These are phyloP conservation scores for Sebastes minor DNA, from an alignment of 2,797 vertebrate genomes.

Conservation along the genomic window DNA sequence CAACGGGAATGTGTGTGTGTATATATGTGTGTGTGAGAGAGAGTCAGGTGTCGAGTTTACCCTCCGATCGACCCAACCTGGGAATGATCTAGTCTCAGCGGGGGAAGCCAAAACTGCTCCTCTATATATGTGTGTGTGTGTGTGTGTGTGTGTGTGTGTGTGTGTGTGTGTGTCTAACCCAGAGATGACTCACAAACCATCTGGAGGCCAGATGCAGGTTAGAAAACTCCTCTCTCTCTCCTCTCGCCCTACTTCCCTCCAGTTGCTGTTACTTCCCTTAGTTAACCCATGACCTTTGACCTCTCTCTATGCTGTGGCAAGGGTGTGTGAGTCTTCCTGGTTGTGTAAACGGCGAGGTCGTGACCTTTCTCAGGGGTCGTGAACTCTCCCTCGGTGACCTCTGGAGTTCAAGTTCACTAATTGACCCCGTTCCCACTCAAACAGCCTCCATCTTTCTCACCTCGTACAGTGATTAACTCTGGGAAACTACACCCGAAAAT, in stretches of 20 bases:
- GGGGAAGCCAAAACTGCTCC: constrained; percentile 71
- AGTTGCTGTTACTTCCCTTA: constrained; percentile 70
- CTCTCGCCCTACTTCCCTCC: constrained; percentile 24
- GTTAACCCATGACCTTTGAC: constrained; percentile 75
- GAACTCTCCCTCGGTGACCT: constrained; percentile 61
- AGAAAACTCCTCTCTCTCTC: constrained; percentile 50
- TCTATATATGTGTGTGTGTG: constrained; percentile 35
- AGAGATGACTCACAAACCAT: constrained; percentile 78
- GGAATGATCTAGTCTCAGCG: constrained; percentile 76
- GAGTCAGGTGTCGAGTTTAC: constrained; percentile 80
- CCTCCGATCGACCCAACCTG: constrained; percentile 73
- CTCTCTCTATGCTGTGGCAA: constrained; percentile 22
- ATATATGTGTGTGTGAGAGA: constrained; percentile 1
- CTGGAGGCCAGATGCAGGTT: constrained; percentile 80
- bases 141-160: not conserved
- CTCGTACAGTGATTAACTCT: constrained; percentile 14
- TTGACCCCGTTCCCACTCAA: constrained; percentile 60
- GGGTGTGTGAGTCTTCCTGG: constrained; percentile 27
- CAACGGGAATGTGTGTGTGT: not conserved
- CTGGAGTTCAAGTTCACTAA: constrained; percentile 78
- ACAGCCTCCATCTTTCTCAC: constrained; percentile 29
- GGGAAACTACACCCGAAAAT: constrained; percentile 1
- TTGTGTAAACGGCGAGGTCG: constrained; percentile 48
- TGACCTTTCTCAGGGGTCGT: constrained; percentile 39
- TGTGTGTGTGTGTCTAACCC: constrained; percentile 61